phyloP scores from a whole-genome alignment of 2,113 vertebrate species.

The Vimba vimba region DNA sequence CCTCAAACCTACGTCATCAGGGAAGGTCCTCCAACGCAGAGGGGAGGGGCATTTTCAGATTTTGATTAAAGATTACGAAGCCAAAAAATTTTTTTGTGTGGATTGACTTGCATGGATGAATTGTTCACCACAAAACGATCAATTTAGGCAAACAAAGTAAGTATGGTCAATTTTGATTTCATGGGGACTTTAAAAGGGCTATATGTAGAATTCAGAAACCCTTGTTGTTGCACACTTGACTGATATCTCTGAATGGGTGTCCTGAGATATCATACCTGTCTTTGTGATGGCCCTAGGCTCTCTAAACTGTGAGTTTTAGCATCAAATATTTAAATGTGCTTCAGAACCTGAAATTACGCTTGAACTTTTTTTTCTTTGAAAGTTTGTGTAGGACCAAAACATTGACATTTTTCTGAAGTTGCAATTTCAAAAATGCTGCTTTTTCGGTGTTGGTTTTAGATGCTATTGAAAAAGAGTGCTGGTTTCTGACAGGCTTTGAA shows the following conservation, averaged over 20 bases:
- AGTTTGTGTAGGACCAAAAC: neutral
- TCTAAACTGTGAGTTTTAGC: neutral
- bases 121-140: no score
- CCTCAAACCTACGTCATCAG: no score
- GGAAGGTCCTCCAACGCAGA: no score
- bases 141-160: no score
- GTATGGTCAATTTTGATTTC: no score
- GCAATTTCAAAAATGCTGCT: neutral
- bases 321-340: neutral
- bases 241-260: neutral
- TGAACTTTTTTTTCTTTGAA: no score
- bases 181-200: no score
- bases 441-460: neutral
- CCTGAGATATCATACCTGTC: neutral
- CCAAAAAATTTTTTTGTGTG: no score
- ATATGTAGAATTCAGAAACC: no score
- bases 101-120: no score
- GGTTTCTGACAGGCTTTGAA: neutral
- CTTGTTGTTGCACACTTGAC: neutral
- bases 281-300: neutral
- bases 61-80: no score
- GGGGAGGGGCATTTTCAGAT: no score
- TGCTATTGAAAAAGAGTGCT: neutral
- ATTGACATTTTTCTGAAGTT: neutral
- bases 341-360: neutral